Evolutionary conservation across 2,888 invertebrate species (phyloP), one percentile per base, ranked within the genome.

Genomic region (Marasmarcha lunaedactyla): DNA sequence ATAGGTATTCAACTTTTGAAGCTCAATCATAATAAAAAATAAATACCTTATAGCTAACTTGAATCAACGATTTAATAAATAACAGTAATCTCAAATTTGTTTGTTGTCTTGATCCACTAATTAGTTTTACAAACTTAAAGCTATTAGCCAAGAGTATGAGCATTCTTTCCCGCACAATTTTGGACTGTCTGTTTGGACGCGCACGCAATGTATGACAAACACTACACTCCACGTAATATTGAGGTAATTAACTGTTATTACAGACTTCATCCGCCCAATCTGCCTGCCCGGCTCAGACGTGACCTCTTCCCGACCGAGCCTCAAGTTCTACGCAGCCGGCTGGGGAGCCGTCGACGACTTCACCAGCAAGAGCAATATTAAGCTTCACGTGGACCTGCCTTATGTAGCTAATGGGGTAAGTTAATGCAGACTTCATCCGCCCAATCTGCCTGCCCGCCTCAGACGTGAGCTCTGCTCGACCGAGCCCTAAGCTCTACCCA

Each of bases 301-400:
- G 4, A 55, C 59, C 0, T 1, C 13, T 9, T 35, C 39, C 1
- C 43, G 47, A 0, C 44, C 50, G 2, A 39, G 45, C 7, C 27
- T 49, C 15, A 48, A 39, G 2, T 38, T 67, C 11, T 51, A 41
- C 43, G 59, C 77, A 1, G 73, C 84, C 10, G 86, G 86, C 1
- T 86, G 86, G 86, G 86, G 85, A 1, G 72, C 69, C 33, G 71
- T 78, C 15, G 74, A 76, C 50, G 55, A 52, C 1, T 56, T 67
- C 44, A 39, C 47, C 13, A 44, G 46, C 2, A 50, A 42, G 30
- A 70, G 63, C 45, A 41, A 49, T 4, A 33, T 59, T n/a, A 70
- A 69, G 37, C 51, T 58, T 9, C 57, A 67, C 12, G 62, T 70
- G 5, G 44, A 42, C 10, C 38, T 71, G 25, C 63, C 65, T 0